Evolutionary conservation across 2,888 invertebrate species (phyloP).

Genomic region (Trypoxylon attenuatum): DNA sequence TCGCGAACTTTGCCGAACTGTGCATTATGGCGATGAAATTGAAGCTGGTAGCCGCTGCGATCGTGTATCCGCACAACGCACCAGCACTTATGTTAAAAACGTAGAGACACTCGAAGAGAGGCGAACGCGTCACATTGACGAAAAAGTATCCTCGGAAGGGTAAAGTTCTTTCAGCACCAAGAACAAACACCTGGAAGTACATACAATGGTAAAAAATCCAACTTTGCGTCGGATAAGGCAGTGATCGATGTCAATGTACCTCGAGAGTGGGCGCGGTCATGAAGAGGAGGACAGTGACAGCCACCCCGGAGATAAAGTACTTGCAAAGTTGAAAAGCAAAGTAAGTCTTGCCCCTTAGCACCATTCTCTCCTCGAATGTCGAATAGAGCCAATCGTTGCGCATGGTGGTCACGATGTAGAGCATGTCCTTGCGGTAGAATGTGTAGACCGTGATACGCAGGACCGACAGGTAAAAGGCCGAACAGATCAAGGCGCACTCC

Average conservation of each 20-base stretch:
- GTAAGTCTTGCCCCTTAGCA: conserved; percentile 55
- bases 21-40: conserved; percentile 62
- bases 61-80: conserved; percentile 47
- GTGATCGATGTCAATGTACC: no score
- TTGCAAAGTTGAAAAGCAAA: conserved; percentile 58
- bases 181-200: conserved; percentile 51
- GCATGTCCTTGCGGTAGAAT: conserved; percentile 52
- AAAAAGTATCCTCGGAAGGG: conserved; percentile 63
- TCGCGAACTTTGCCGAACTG: conserved; percentile 62
- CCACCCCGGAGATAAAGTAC: conserved; percentile 60
- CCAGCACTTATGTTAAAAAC: conserved; percentile 48
- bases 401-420: conserved; percentile 60
- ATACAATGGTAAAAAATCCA: no score
- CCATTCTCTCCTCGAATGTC: conserved; percentile 38
- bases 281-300: conserved; percentile 38
- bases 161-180: conserved; percentile 38
- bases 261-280: conserved; percentile 54
- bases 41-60: conserved; percentile 60
- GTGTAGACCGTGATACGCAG: conserved; percentile 56
- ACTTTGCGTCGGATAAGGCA: no score
- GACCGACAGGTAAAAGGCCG: conserved; percentile 51
- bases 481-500: conserved; percentile 58
- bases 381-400: conserved; percentile 59
- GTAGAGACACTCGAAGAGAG: conserved; percentile 54
- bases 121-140: conserved; percentile 55